Percentiles rank a stretch among this genome's conserved stretches.
These are phyloP conservation scores for Dermatemys mawii DNA, from an alignment of 2,113 vertebrate genomes.

Conservation along the genomic window DNA sequence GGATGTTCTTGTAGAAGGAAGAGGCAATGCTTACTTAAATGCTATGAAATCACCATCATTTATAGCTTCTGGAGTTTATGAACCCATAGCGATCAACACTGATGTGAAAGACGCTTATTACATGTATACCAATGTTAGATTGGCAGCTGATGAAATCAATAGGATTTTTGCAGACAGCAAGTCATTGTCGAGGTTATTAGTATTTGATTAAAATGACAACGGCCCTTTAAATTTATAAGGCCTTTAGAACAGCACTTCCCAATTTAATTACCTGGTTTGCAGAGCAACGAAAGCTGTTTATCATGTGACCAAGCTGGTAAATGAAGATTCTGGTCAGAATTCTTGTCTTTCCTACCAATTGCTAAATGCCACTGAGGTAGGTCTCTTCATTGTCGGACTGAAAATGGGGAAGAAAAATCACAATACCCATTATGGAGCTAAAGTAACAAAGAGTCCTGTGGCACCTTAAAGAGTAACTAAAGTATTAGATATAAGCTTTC, in stretches of 20 bases:
- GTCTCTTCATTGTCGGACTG: slow-evolving; percentile 26
- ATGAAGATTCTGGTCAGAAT: slow-evolving; percentile 46
- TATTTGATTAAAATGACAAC: too few relatives aligned
- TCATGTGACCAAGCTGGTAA: slow-evolving; percentile 29
- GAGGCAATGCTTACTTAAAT: neutral
- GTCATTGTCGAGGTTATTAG: too few relatives aligned
- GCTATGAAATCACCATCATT: neutral
- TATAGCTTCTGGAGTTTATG: neutral
- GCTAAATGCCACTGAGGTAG: slow-evolving; percentile 10
- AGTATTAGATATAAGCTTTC: too few relatives aligned
- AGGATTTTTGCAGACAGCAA: too few relatives aligned
- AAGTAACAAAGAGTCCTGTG: too few relatives aligned
- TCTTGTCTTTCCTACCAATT: slow-evolving; percentile 59
- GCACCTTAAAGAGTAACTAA: too few relatives aligned
- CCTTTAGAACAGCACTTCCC: too few relatives aligned
- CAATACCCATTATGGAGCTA: slow-evolving; percentile 16
- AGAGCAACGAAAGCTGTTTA: neutral
- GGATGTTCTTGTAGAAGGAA: neutral
- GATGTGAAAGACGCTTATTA: neutral
- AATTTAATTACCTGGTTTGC: too few relatives aligned
- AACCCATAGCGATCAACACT: neutral
- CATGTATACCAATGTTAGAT: neutral
- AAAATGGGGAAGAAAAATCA: slow-evolving; percentile 35
- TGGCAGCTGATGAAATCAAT: neutral
- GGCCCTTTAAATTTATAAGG: too few relatives aligned